Percentiles rank a stretch among this genome's conserved stretches.
Conservation (phyloP, 2,797 vertebrate species). For the Gobionotothen gibberifrons region DNA sequence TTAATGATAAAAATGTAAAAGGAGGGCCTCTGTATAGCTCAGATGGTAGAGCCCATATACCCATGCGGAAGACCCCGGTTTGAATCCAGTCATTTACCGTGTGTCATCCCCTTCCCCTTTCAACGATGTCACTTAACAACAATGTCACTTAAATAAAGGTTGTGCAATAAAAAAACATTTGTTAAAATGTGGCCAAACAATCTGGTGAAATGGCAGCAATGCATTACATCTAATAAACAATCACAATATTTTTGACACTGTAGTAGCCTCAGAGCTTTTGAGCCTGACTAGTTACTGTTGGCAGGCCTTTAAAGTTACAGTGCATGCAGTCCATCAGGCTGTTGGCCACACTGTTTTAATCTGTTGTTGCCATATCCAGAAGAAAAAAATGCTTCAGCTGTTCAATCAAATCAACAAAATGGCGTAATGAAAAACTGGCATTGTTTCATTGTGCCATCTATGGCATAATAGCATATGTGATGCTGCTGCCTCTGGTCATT, state of each 20-base stretch:
- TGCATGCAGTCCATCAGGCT: conserved; percentile 76
- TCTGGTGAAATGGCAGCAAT: neutral
- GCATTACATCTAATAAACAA: conserved; percentile 25
- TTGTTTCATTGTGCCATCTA: conserved; percentile 75
- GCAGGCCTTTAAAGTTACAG: conserved; percentile 75
- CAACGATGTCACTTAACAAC: no score
- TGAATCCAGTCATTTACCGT: no score
- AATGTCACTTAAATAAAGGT: no score
- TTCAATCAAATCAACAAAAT: conserved; percentile 72
- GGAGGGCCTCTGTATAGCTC: no score
- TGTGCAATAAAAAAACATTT: neutral
- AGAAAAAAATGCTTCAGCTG: conserved; percentile 74
- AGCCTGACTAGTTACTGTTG: conserved; percentile 70
- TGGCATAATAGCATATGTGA: conserved; percentile 82
- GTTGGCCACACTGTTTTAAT: conserved; percentile 75
- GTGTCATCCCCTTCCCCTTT: no score
- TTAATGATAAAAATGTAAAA: no score
- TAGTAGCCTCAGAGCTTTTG: conserved; percentile 39
- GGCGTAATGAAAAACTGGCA: conserved; percentile 78
- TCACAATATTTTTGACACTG: conserved; percentile 16
- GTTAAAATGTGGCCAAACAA: conserved; percentile 15
- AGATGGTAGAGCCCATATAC: no score
- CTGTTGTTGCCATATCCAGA: conserved; percentile 73
- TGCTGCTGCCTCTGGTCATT: conserved; percentile 78
- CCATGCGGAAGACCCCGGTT: no score